phyloP scores from a whole-genome alignment of 37 sponge, comb jelly and placozoan species.

The Cladorhizidae sp. region DNA sequence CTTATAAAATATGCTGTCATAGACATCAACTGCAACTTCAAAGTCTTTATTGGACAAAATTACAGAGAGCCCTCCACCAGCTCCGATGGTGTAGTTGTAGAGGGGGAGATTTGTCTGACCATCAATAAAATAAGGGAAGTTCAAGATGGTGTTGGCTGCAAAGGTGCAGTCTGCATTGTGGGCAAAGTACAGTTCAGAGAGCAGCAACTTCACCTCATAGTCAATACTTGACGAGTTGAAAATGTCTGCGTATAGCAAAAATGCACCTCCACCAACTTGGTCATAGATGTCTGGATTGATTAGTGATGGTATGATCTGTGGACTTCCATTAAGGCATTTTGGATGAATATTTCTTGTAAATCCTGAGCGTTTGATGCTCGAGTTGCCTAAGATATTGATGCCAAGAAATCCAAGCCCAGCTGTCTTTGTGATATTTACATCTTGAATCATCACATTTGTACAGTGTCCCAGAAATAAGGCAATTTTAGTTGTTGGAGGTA shows the following conservation, averaged over 20 bases:
- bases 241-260: constrained; percentile 36
- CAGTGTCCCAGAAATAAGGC: constrained; percentile 1
- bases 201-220: neutral
- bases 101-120: neutral
- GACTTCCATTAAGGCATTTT: neutral
- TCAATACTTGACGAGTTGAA: neutral
- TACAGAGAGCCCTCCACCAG: constrained; percentile 50
- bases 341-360: constrained; percentile 17
- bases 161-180: constrained; percentile 11
- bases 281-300: neutral
- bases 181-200: neutral
- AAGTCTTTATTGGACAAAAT: constrained; percentile 27
- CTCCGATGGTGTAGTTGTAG: constrained; percentile 18
- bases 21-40: constrained; percentile 15
- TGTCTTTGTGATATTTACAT: constrained; percentile 16
- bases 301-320: neutral
- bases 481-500: neutral
- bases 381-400: constrained; percentile 33
- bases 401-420: constrained; percentile 46
- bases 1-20: neutral
- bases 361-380: neutral
- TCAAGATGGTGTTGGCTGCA: constrained; percentile 1
- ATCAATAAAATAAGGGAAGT: neutral
- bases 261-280: constrained; percentile 42
- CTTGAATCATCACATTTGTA: constrained; percentile 6